Base-by-base conservation (phyloP, 2,797 vertebrate genomes). In the Ctenopoma multispine region DNA sequence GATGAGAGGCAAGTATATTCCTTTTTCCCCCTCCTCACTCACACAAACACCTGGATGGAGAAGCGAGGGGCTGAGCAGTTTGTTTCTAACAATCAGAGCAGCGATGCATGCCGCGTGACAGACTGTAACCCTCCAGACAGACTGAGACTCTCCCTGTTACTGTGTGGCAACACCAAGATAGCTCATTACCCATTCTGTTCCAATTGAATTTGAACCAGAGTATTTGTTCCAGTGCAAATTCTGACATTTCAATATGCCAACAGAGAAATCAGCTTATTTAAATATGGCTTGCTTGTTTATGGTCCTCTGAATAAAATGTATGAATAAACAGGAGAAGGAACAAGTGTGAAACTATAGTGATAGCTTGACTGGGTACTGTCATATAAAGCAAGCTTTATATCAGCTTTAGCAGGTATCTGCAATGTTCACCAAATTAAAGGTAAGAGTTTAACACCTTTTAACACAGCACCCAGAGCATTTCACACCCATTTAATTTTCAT, bases 221-320 rank as follows among this genome's bases (percentile, higher is more conserved):
- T 63, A 67, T 92, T 93, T 93, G 92, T 94, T 93, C 81, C 84
- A 81, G 90, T 94, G 93, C 90, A 94, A 94, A 95, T 94, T 90
- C 77, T 93, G 93, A 94, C 94, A 93, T 94, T 95, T 94, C 75
- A 87, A 87, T 84, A 84, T 87, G 90, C 77, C 92, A 90, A 80
- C 79, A 67, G 87, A 92, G 88, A 82, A 88, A 91, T 87, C 47
- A 44, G 74, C 88, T 90, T 62, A 90, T 91, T 89, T 90, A 46
- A 93, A 90, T 90, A 73, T 63, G 54, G 40, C 56, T 56, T 8
- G 38, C 57, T 74, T 62, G 79, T 78, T 87, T 82, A 69, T 83
- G 87, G 70, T 82, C 82, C 46, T 75, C 58, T 31, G 36, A 70
- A 56, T 58, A 51, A 59, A 17, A 64, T 34, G 9, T 20, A 34